Percentiles rank a stretch among this genome's conserved stretches.
Evolutionary conservation across 2,797 vertebrate genomes (phyloP).

Genomic region (Furcifer pardalis): DNA sequence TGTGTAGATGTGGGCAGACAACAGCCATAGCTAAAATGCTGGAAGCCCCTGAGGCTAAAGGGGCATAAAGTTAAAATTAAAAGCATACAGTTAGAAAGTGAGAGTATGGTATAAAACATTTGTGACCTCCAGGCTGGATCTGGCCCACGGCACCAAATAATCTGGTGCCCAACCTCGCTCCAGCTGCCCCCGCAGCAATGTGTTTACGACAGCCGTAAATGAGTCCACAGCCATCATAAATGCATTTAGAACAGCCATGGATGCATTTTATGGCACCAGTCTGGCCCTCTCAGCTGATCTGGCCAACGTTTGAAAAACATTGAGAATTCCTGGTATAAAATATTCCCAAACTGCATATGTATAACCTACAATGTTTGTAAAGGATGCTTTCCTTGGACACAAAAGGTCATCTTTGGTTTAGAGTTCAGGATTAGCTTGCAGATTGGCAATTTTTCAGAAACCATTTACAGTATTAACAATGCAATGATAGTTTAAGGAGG

Average conservation of each 20-base stretch:
- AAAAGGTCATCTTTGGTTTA: background rate
- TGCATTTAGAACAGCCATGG: no score
- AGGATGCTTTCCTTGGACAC: fast-evolving
- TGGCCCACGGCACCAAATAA: no score
- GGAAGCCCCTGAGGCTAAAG: background rate
- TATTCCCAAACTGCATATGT: background rate
- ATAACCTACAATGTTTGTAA: background rate
- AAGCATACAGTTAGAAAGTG: background rate
- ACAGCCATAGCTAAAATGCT: background rate
- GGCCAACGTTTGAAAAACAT: no score
- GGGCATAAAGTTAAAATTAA: background rate
- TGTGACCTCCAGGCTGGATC: no score
- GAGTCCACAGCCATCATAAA: no score
- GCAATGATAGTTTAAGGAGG: background rate
- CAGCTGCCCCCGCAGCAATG: no score
- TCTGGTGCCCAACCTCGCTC: no score
- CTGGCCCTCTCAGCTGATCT: no score
- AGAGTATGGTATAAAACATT: background rate
- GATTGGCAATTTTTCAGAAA: background rate
- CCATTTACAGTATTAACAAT: slow-evolving; percentile 25
- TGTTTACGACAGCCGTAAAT: no score
- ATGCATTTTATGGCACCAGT: no score
- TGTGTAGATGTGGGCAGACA: background rate
- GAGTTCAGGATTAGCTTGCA: background rate
- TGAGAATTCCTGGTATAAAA: no score